A percentile compares a stretch with the other conserved stretches of the same genome.
phyloP scores from a whole-genome alignment of 1,140 invertebrate genomes.

The Atta colombica region DNA sequence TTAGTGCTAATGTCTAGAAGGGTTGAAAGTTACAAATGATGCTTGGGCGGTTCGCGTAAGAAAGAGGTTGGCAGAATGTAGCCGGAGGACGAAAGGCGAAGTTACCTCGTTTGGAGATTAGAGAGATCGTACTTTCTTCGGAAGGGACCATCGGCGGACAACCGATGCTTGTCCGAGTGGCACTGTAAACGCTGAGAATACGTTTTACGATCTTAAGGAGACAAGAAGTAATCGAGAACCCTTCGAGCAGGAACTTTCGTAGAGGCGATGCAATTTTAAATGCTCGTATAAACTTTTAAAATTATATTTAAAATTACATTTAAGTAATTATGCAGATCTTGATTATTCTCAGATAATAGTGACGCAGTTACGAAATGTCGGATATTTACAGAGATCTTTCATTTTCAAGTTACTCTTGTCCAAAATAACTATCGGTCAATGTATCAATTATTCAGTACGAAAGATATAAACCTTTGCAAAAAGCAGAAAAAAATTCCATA shows the following conservation, averaged over 20 bases:
- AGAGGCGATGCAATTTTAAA: conserved; percentile 34
- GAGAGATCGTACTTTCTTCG: conserved; percentile 51
- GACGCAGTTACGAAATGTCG: not conserved
- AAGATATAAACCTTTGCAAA: not conserved
- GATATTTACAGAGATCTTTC: not conserved
- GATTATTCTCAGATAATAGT: conserved; percentile 35
- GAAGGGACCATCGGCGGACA: conserved; percentile 29
- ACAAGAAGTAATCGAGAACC: conserved; percentile 37
- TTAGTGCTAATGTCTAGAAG: conserved; percentile 16
- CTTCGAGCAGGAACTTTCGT: conserved; percentile 33
- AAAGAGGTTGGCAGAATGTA: conserved; percentile 25
- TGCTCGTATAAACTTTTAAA: conserved; percentile 54
- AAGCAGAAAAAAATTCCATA: not conserved
- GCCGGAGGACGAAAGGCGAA: conserved; percentile 41
- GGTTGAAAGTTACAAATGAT: conserved; percentile 60
- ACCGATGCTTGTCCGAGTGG: conserved; percentile 46
- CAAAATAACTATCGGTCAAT: not conserved
- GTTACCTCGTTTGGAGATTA: conserved; percentile 49
- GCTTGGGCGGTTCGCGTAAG: not conserved
- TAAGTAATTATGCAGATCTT: conserved; percentile 62
- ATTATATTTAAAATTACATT: conserved; percentile 58
- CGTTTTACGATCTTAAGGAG: conserved; percentile 42
- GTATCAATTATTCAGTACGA: not conserved
- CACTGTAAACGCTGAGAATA: conserved; percentile 56
- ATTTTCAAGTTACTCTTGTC: not conserved